Conservation (phyloP, 2,888 invertebrate species). For the Muschampia plurimacula region DNA sequence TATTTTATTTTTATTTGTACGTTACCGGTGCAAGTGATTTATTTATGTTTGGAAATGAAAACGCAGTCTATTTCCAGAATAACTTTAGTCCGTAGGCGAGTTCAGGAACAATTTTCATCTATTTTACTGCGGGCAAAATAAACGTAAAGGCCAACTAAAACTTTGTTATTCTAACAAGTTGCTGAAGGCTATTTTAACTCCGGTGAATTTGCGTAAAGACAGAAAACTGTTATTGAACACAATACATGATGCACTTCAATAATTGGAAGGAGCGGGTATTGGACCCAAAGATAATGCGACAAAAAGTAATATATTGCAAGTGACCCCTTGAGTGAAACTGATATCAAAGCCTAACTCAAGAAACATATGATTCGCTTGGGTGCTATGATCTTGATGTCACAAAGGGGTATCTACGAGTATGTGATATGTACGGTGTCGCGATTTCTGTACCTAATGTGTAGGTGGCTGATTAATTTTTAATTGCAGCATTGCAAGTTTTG, state of each 20-base stretch:
- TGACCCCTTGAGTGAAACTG: background rate
- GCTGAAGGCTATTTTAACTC: background rate
- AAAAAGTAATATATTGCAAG: background rate
- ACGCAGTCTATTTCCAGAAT: slow-evolving; percentile 32
- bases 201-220: background rate
- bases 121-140: slow-evolving; percentile 16
- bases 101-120: slow-evolving; percentile 33
- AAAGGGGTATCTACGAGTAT: too few species aligned
- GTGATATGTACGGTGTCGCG: too few species aligned
- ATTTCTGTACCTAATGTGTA: too few species aligned
- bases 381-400: too few species aligned
- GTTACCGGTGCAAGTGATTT: slow-evolving; percentile 25
- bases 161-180: slow-evolving; percentile 15
- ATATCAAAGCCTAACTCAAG: background rate
- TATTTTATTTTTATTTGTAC: slow-evolving; percentile 21
- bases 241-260: background rate
- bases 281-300: background rate
- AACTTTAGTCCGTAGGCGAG: slow-evolving; percentile 31
- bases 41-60: slow-evolving; percentile 33
- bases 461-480: too few species aligned
- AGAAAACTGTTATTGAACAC: background rate
- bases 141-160: background rate
- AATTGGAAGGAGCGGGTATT: background rate
- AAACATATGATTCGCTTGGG: background rate
- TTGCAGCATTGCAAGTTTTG: too few species aligned